phyloP scores from a whole-genome alignment of 2,797 vertebrate species.

The Garrulus glandarius region DNA sequence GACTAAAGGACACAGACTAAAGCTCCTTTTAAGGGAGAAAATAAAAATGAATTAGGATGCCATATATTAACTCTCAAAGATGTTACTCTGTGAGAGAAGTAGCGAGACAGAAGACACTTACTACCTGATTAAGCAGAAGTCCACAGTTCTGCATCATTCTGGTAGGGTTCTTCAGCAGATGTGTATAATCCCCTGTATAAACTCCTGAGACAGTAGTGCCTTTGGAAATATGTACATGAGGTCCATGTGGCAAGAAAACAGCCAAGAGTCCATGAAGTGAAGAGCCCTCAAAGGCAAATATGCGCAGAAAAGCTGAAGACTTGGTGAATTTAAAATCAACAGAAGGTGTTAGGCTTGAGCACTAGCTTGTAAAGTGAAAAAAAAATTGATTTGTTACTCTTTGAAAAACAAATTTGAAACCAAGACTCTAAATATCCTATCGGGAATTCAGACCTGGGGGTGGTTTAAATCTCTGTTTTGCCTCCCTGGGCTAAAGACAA shows the following conservation, averaged over 20 bases:
- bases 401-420: background rate
- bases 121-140: background rate
- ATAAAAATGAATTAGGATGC: background rate
- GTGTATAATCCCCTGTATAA: background rate
- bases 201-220: background rate
- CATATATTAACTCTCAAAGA: background rate
- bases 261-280: background rate
- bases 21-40: background rate
- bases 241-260: background rate
- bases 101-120: rapidly evolving
- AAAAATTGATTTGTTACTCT: background rate
- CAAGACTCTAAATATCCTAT: background rate
- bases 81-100: background rate
- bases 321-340: background rate
- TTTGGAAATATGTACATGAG: background rate
- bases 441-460: background rate
- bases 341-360: background rate
- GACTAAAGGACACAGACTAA: background rate
- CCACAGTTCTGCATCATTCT: background rate
- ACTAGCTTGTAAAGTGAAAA: background rate
- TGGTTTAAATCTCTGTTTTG: background rate
- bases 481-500: background rate
- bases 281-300: background rate
- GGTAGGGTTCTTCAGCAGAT: background rate
- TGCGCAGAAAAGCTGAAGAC: background rate